Percentiles rank a stretch among this genome's conserved stretches.
phyloP scores from a whole-genome alignment of 2,888 invertebrate species.

The Eupithecia tripunctaria region DNA sequence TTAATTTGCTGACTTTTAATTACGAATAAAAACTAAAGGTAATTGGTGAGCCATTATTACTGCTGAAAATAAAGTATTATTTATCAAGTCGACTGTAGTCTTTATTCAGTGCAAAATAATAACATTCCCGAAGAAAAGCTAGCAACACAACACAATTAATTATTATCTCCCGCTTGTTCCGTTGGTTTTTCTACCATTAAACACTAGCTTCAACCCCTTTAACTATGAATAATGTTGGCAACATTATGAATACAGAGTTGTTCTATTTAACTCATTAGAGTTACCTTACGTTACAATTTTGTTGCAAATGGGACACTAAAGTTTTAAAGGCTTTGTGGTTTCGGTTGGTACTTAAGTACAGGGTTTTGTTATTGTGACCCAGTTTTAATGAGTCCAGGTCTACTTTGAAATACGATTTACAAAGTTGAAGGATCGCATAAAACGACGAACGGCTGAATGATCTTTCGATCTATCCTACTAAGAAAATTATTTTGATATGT shows the following conservation, averaged over 20 bases:
- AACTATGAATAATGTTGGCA: constrained; percentile 33
- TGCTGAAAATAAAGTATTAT: neutral
- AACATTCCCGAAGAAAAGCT: constrained; percentile 12
- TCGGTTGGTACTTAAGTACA: neutral
- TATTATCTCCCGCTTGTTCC: constrained; percentile 21
- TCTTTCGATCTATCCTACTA: no score
- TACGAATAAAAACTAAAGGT: no score
- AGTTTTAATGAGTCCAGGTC: neutral
- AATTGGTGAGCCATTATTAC: neutral
- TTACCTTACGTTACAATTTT: constrained; percentile 15
- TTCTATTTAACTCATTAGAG: constrained; percentile 22
- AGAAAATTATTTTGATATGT: no score
- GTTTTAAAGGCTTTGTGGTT: constrained; percentile 15
- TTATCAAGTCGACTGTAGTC: neutral
- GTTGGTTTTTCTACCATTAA: constrained; percentile 29
- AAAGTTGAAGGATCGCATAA: no score
- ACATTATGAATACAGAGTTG: constrained; percentile 31
- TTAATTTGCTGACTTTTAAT: no score
- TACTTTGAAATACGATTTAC: no score
- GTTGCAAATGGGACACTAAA: constrained; percentile 13
- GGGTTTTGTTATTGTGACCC: neutral
- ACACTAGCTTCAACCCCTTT: constrained; percentile 25
- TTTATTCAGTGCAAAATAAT: neutral
- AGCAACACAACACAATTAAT: constrained; percentile 22
- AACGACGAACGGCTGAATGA: no score